phyloP scores from a whole-genome alignment of 2,888 invertebrate species.

The Bhutanitis thaidina region DNA sequence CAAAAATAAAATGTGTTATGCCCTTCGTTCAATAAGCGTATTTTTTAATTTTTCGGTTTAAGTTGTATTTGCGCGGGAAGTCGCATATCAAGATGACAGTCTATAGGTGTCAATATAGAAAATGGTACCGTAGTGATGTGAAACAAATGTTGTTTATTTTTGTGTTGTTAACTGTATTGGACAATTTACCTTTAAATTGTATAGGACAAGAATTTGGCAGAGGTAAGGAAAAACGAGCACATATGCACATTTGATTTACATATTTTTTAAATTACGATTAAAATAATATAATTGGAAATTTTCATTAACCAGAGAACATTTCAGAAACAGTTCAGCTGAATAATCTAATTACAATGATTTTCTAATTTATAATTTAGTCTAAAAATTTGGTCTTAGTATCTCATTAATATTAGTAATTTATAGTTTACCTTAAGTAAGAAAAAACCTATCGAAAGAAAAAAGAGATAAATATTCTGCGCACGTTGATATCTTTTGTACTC shows the following conservation, averaged over 20 bases:
- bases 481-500: constrained; percentile 13
- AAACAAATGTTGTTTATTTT: constrained; percentile 53
- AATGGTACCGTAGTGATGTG: constrained; percentile 61
- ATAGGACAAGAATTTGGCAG: constrained; percentile 51
- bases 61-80: constrained; percentile 46
- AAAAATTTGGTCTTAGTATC: too few species aligned
- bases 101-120: constrained; percentile 58
- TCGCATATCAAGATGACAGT: constrained; percentile 65
- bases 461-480: not conserved
- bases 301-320: too few species aligned
- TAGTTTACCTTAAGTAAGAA: constrained; percentile 54
- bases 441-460: too few species aligned
- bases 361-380: too few species aligned
- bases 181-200: constrained; percentile 50
- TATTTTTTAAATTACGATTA: too few species aligned
- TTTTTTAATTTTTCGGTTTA: constrained; percentile 28
- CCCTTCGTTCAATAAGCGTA: constrained; percentile 17
- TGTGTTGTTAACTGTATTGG: constrained; percentile 58
- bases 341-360: too few species aligned
- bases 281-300: too few species aligned
- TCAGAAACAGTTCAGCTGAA: too few species aligned
- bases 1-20: constrained; percentile 47
- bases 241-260: too few species aligned
- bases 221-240: constrained; percentile 39
- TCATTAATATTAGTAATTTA: too few species aligned